phyloP scores from a whole-genome alignment of 2,113 vertebrate genomes.

The Colossoma macropomum region DNA sequence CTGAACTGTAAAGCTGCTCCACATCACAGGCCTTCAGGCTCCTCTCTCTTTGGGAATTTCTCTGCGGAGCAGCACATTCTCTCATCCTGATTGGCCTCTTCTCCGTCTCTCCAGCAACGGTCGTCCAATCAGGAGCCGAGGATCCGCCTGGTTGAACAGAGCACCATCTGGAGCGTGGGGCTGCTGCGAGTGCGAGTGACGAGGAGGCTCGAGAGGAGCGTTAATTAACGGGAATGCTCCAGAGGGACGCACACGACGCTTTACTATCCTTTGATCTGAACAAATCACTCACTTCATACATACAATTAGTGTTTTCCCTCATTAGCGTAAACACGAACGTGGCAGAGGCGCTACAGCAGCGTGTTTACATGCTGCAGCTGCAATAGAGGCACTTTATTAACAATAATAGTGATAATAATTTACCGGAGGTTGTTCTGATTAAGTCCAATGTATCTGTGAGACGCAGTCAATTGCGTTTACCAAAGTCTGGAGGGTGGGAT shows the following conservation, averaged over 20 bases:
- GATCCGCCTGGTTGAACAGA: constrained; percentile 16
- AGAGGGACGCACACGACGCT: background rate
- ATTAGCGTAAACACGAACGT: background rate
- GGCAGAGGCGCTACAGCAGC: background rate
- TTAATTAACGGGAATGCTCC: constrained; percentile 38
- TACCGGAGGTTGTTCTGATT: too few relatives aligned
- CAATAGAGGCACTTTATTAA: background rate
- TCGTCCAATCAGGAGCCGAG: background rate
- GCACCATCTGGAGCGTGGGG: constrained; percentile 40
- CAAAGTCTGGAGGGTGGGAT: too few relatives aligned
- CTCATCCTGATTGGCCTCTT: constrained; percentile 10
- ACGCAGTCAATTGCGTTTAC: too few relatives aligned
- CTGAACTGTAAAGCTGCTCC: too few relatives aligned
- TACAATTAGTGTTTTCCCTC: background rate
- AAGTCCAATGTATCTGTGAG: too few relatives aligned
- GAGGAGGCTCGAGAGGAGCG: constrained; percentile 15
- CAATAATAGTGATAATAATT: too few relatives aligned
- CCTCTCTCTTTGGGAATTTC: background rate
- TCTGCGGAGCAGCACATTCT: constrained; percentile 17
- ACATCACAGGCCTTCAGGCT: background rate
- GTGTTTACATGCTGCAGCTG: background rate
- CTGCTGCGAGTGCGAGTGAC: background rate
- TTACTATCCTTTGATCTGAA: constrained; percentile 21
- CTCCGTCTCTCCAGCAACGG: background rate
- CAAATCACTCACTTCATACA: constrained; percentile 19